Evolutionary conservation across 2,113 vertebrate genomes (phyloP), one percentile per base, ranked within the genome.

Genomic region (Hypanus sabinus): DNA sequence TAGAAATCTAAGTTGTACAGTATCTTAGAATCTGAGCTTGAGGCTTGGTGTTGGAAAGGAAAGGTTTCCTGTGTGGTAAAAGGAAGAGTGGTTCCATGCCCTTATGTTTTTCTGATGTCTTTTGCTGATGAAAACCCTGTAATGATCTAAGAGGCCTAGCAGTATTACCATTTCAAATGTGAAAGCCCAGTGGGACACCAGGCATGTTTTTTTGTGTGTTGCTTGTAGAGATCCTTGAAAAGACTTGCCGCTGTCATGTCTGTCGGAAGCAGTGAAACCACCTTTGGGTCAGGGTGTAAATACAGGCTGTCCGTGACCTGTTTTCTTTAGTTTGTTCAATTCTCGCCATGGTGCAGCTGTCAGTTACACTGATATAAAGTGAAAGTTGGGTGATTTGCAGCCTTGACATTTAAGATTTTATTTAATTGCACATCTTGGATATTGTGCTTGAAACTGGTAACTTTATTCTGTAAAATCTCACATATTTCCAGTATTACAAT

Each of bases 171-270:
- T 71, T 93, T 93, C 90, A 93, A 93, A 93, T 73, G 68, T 71
- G 68, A 93, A 73, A 73, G 90, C 90, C 68, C 90, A 73, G 90
- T 93, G 90, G 90, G 90, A 68, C 90, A 93, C 68, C 68, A 46
- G 18, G 20, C 68, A 93, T 71, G 33, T 71, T 33, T 71, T 68
- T 85, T 90, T 90, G 18, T 60, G 60, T 60, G 30, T 93, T 93
- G 65, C 68, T 93, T 46, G 60, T 73, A 62, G 90, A 38, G 36
- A 93, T 71, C 68, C 90, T 46, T 70, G 36, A 93, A 93, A 73
- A 73, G 90, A 71, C 33, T 73, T 71, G 90, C 60, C 24, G 68
- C 85, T 90, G 60, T 90, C 68, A 46, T 73, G 90, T 46, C 90
- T 93, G 68, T 46, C 18, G 68, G 90, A 93, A 93, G 70, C 68